Evolutionary conservation across 2,113 vertebrate genomes (phyloP).

Genomic region (Bothrops jararaca): DNA sequence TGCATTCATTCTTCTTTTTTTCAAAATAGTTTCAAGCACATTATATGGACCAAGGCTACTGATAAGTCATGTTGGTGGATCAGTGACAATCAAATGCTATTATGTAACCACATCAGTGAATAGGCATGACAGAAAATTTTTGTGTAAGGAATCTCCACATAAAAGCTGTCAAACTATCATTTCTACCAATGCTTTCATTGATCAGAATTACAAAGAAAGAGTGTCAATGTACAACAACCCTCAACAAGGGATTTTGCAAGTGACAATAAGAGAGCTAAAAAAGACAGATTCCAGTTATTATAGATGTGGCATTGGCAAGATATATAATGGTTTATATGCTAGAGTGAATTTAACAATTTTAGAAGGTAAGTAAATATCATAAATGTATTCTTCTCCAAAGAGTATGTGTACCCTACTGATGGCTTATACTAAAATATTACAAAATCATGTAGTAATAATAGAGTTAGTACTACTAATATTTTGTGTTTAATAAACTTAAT

Average conservation of each 20-base stretch:
- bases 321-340: slow-evolving; percentile 35
- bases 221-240: slow-evolving; percentile 52
- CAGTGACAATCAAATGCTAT: slow-evolving; percentile 65
- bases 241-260: slow-evolving; percentile 30
- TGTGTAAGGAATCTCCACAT: slow-evolving; percentile 48
- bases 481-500: not conserved
- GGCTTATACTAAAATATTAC: not conserved
- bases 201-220: not conserved
- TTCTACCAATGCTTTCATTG: slow-evolving; percentile 52
- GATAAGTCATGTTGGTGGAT: slow-evolving; percentile 44
- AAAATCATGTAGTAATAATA: not conserved
- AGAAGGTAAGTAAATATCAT: slow-evolving; percentile 48
- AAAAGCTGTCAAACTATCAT: slow-evolving; percentile 59
- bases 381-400: not conserved
- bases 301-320: slow-evolving; percentile 67
- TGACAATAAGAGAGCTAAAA: slow-evolving; percentile 55
- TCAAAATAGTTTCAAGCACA: slow-evolving; percentile 16
- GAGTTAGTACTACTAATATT: not conserved
- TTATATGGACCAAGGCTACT: slow-evolving; percentile 54
- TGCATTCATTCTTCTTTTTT: not conserved
- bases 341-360: slow-evolving; percentile 51
- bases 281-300: slow-evolving; percentile 52
- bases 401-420: no score
- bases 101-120: slow-evolving; percentile 57
- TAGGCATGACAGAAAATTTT: slow-evolving; percentile 66